A percentile compares a stretch with the other conserved stretches of the same genome.
Conservation (phyloP, 2,888 invertebrate species). For the Rhorus exstirpatorius region DNA sequence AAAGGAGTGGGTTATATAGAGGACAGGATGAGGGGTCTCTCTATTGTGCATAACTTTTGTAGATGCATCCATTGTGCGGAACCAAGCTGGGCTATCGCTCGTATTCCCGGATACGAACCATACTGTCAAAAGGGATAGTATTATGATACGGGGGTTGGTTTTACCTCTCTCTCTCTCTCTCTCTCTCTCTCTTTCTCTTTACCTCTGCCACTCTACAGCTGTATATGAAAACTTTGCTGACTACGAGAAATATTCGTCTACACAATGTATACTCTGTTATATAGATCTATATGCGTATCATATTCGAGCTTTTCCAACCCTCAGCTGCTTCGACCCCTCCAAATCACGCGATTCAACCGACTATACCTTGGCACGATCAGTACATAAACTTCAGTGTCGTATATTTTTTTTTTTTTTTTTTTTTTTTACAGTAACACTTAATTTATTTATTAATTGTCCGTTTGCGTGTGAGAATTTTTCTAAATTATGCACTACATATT, state of each 20-base stretch:
- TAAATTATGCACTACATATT: too few relatives aligned
- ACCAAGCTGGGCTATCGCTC: conserved; percentile 61
- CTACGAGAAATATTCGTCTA: conserved; percentile 54
- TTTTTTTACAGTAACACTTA: neutral
- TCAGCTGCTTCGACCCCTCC: conserved; percentile 2
- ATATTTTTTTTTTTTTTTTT: too few relatives aligned
- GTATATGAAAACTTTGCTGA: conserved; percentile 24
- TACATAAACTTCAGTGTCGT: too few relatives aligned
- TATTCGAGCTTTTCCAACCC: conserved; percentile 50
- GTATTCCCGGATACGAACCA: conserved; percentile 50
- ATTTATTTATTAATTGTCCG: too few relatives aligned
- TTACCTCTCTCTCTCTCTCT: conserved; percentile 2
- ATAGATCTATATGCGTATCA: neutral
- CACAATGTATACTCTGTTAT: neutral
- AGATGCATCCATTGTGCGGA: conserved; percentile 64
- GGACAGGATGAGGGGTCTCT: conserved; percentile 44
- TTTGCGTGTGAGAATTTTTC: too few relatives aligned
- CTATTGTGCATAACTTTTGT: conserved; percentile 70
- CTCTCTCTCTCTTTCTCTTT: conserved; percentile 7
- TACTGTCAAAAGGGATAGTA: conserved; percentile 60
- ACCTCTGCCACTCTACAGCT: neutral
- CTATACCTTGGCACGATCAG: too few relatives aligned
- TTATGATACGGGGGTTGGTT: conserved; percentile 54
- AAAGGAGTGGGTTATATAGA: conserved; percentile 16
- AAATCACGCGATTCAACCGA: too few relatives aligned